Base-by-base conservation (phyloP, 2,797 vertebrate species). In the Podargus strigoides region DNA sequence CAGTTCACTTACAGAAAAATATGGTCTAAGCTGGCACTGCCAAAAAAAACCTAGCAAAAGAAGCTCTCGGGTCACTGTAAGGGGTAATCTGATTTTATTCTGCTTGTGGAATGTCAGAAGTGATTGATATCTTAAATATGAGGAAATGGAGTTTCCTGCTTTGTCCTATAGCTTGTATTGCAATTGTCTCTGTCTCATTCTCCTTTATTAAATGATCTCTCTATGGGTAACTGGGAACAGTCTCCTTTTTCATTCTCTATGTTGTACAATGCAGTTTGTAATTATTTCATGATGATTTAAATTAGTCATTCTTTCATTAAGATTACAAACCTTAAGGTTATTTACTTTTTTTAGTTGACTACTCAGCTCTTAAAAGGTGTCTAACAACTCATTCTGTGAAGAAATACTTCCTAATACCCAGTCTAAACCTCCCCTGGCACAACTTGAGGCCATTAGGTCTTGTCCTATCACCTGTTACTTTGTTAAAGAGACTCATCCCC, bases 11-110 rank as follows among this genome's bases (percentile, higher is more conserved):
- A n/a, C 13, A 89, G 49, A 62, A 78, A 93, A 91, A 78, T 13
- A 53, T 6, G 28, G 76, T 18, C 21, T 27, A n/a, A 41, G 37
- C 32, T 91, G 46, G 23, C 62, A 23, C n/a, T 62, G 58, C 32
- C 32, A 56, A 64, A 62, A 88, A 62, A 58, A 22, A 6, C 1
- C 14, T 59, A 63, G 47, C 68, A 80, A 73, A 78, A 50, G 62
- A 75, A 86, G 66, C n/a, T 68, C 44, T 42, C 2, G 19, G 94
- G 89, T 95, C 93, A 94, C 66, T 87, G 55, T 86, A 78, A 83
- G 66, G 42, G 56, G 58, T 72, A 84, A 91, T 95, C 76, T 75
- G 90, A 86, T 92, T 92, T 92, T 83, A 72, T 89, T 78, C 73
- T 32, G 41, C 62, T 85, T 89, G n/a, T 83, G 89, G 64, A 69